These are phyloP conservation scores for Pseudocheirus occidentalis DNA, from an alignment of 2,797 vertebrate species.

Conservation along the genomic window DNA sequence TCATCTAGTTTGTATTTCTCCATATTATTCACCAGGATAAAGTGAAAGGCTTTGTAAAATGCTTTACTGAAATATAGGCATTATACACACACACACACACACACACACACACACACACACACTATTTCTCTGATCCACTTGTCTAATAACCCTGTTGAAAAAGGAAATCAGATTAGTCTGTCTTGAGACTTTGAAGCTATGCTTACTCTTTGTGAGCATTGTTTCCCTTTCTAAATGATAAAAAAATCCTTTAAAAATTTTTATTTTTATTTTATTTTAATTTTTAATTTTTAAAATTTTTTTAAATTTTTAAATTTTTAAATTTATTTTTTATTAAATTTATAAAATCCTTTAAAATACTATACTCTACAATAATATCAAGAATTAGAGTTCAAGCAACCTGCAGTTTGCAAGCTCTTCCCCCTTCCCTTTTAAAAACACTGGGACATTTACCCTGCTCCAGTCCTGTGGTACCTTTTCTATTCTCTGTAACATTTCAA, in stretches of 20 bases:
- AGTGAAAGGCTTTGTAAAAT: background rate
- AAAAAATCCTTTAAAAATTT: background rate
- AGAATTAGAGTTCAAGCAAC: background rate
- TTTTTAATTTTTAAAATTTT: too few species aligned
- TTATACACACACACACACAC: background rate
- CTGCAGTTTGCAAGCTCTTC: background rate
- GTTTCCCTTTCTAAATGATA: background rate
- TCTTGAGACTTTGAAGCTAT: background rate
- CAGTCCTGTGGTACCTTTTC: background rate
- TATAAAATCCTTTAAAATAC: background rate
- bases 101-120: too few species aligned
- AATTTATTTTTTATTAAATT: too few species aligned
- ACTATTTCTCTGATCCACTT: background rate
- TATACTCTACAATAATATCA: background rate
- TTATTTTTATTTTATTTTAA: too few species aligned
- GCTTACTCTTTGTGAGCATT: background rate
- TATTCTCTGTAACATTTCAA: background rate
- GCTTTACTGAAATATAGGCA: background rate
- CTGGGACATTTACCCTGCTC: background rate
- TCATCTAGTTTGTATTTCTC: background rate
- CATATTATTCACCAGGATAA: background rate
- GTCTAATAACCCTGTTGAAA: background rate
- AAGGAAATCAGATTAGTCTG: background rate
- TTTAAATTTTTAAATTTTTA: too few species aligned
- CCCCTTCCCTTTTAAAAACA: background rate